Conservation (phyloP, 2,113 vertebrate species). For the Motacilla alba region DNA sequence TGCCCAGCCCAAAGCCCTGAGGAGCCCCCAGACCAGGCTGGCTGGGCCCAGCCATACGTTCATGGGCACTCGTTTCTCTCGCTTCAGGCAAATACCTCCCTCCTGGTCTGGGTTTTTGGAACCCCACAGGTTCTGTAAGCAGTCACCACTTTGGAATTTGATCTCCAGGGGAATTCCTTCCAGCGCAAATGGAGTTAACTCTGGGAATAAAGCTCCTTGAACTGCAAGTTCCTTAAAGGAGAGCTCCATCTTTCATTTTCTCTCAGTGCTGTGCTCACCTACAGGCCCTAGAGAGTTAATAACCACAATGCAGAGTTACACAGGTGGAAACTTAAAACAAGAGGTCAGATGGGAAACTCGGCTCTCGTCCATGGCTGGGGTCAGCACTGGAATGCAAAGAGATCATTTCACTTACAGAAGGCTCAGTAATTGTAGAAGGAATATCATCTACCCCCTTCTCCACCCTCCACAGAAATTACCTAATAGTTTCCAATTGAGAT, state of each 20-base stretch:
- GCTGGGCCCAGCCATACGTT: neutral
- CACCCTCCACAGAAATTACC: conserved; percentile 14
- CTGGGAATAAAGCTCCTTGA: neutral
- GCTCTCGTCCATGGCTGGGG: neutral
- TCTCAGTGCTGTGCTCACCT: neutral
- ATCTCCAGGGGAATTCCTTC: neutral
- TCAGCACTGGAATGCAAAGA: conserved; percentile 2
- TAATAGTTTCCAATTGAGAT: conserved; percentile 36
- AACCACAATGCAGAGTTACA: neutral
- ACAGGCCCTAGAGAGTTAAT: neutral
- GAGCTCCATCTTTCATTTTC: neutral
- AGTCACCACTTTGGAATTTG: neutral
- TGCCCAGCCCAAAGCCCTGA: neutral
- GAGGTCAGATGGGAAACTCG: neutral
- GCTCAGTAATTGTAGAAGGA: neutral
- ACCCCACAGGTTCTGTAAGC: neutral
- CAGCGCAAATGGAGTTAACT: neutral
- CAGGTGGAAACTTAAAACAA: conserved; percentile 27
- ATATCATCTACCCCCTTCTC: neutral
- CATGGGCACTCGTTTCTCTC: neutral
- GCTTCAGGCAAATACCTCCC: neutral
- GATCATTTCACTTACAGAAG: neutral
- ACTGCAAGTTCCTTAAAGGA: neutral
- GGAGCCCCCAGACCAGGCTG: neutral
- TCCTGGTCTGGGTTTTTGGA: neutral